Base-by-base conservation (phyloP, 2,113 vertebrate genomes). In the Pachycephala philippinensis region DNA sequence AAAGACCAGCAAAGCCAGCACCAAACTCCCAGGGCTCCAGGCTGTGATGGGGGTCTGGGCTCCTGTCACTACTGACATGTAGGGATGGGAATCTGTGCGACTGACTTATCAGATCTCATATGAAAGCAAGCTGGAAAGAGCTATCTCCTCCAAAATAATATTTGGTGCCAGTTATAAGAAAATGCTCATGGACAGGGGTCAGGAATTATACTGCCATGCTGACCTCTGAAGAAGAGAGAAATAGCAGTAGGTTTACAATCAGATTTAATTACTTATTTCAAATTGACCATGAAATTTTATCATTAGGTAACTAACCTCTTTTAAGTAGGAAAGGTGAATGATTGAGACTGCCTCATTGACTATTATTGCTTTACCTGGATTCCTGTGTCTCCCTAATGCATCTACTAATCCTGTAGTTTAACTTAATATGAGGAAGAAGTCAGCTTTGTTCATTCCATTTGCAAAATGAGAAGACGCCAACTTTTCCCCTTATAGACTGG, bases 271-370 rank as follows among this genome's bases (percentile, higher is more conserved):
- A 98, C 95, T 94, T 94, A 97, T 97, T 97, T 89, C 95, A 97
- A 97, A 98, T 97, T 97, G 97, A 97, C 96, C 97, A 87, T 96
- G 94, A 98, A 98, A 96, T 97, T 98, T 98, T 98, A 97, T 98
- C 96, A 97, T 97, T 96, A 97, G 82, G 90, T 98, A 97, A 97
- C 93, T 98, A 98, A 98, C 93, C 95, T 98, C 97, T 97, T 97
- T 96, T 94, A 94, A 97, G 93, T 87, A 94, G 93, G 96, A 97
- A 98, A 98, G 97, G 96, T 98, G 97, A 98, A 97, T 98, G 96
- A 97, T 77, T 95, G 97, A 97, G 89, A 96, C 96, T 95, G 95
- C 95, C 96, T 97, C 97, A 97, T 95, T 97, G 97, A 96, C 95
- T 97, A 95, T 97, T 98, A 98, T 97, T 97, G 91, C 95, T 97